phyloP scores from a whole-genome alignment of 2,113 vertebrate genomes.

The Limnothrissa miodon region DNA sequence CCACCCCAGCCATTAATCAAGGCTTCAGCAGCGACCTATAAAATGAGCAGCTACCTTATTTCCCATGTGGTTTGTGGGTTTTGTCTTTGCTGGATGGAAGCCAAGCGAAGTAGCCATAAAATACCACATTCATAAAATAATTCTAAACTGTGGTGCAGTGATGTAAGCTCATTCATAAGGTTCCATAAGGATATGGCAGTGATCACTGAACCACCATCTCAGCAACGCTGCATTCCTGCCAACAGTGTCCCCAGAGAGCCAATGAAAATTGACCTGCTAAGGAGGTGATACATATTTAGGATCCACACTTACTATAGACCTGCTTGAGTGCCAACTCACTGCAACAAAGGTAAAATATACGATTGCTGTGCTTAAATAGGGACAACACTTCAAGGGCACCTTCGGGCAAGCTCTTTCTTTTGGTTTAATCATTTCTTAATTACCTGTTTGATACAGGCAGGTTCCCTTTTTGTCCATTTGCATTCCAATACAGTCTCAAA shows the following conservation, averaged over 20 bases:
- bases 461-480: neutral
- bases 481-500: neutral
- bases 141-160: neutral
- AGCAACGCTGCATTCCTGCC: neutral
- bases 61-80: neutral
- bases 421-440: neutral
- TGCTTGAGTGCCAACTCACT: neutral
- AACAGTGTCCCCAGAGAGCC: neutral
- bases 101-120: slow-evolving; percentile 10
- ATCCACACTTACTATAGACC: neutral
- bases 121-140: neutral
- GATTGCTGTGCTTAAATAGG: neutral
- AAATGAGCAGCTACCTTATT: neutral
- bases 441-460: neutral
- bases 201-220: neutral
- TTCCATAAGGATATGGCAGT: neutral
- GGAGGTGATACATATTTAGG: slow-evolving; percentile 7
- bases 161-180: neutral
- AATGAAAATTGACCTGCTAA: slow-evolving; percentile 16
- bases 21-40: neutral
- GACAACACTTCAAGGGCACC: neutral
- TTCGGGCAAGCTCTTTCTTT: neutral
- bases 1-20: neutral
- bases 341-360: neutral
- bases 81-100: neutral